Conservation (phyloP, 1,140 invertebrate genomes). For the Bacillus rossius region DNA sequence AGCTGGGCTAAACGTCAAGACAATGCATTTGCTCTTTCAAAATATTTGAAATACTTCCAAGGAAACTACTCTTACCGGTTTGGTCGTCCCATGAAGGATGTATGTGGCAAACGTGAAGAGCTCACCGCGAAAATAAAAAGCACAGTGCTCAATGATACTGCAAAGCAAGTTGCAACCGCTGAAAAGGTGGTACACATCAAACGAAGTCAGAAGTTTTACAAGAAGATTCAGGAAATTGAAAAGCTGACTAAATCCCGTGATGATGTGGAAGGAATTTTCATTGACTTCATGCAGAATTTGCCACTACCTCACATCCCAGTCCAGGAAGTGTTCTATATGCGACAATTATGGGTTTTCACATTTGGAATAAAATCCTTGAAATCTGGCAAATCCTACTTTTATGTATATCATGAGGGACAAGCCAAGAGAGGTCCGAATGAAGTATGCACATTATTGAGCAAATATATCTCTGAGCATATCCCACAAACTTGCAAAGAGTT, state of each 20-base stretch:
- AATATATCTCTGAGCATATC: no score
- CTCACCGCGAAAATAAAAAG: constrained; percentile 18
- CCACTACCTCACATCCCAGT: constrained; percentile 5
- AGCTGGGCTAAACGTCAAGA: constrained; percentile 17
- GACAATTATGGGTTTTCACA: no score
- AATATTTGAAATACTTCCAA: constrained; percentile 19
- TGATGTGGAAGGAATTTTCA: background rate
- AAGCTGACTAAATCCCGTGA: background rate
- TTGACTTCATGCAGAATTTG: constrained; percentile 8
- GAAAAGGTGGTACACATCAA: constrained; percentile 14
- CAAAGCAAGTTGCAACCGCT: constrained; percentile 17
- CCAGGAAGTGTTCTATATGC: constrained; percentile 7
- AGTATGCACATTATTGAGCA: no score
- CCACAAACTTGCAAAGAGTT: no score
- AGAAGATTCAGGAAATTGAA: constrained; percentile 5
- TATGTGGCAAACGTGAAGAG: constrained; percentile 19
- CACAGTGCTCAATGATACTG: constrained; percentile 13
- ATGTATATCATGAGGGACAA: no score
- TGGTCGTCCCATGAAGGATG: constrained; percentile 18
- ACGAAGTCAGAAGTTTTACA: constrained; percentile 16
- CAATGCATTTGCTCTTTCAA: constrained; percentile 17
- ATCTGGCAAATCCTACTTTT: no score
- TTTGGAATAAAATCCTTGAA: no score
- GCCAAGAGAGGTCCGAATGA: no score
- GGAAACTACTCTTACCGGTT: constrained; percentile 17